Conservation (phyloP, 2,113 vertebrate species). For the Carlito syrichta region DNA sequence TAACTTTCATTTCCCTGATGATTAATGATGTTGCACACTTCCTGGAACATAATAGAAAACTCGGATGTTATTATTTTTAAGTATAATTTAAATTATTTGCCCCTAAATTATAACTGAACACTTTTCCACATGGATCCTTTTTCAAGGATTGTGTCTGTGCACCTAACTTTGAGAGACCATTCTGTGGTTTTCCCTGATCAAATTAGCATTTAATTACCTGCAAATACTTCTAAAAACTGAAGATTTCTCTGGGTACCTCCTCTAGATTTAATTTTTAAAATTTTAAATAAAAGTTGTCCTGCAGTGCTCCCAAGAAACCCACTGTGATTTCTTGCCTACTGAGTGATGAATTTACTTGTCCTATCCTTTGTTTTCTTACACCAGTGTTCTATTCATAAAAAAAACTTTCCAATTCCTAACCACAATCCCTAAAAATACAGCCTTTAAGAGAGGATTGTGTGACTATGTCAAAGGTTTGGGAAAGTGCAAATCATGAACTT, state of each 20-base stretch:
- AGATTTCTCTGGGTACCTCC: not conserved
- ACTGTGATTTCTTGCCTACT: not conserved
- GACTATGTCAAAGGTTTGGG: not conserved
- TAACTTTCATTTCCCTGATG: not conserved
- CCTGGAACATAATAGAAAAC: conserved; percentile 15
- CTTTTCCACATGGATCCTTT: not conserved
- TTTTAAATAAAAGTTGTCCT: not conserved
- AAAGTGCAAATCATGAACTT: not conserved
- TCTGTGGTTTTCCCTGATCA: not conserved
- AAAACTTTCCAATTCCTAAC: not conserved
- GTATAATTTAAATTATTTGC: not conserved
- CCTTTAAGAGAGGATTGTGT: not conserved
- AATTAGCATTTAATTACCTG: not conserved
- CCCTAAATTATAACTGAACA: not conserved
- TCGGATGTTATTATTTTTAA: not conserved
- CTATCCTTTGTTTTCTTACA: not conserved
- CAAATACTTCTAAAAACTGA: not conserved
- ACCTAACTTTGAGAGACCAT: not conserved
- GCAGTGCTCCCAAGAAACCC: not conserved
- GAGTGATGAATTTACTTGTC: not conserved
- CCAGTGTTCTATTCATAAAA: not conserved
- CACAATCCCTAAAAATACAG: not conserved
- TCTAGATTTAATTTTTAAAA: not conserved
- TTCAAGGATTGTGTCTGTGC: not conserved
- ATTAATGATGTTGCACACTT: not conserved